Evolutionary conservation across 2,888 invertebrate genomes (phyloP).

Genomic region (Tanypteryx hageni): DNA sequence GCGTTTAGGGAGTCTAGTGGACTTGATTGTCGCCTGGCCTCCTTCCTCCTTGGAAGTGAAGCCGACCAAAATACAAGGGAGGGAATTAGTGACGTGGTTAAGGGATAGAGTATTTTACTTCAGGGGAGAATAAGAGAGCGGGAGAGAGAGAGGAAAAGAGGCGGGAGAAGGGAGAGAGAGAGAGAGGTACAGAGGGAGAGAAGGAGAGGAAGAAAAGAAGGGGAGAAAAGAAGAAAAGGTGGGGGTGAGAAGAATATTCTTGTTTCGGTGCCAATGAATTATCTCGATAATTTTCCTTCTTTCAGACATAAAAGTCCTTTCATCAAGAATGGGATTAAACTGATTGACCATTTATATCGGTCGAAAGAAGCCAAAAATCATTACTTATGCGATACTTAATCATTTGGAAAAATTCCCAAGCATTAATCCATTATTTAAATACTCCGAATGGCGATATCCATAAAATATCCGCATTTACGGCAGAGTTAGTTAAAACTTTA

Average conservation of each 20-base stretch:
- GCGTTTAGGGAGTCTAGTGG: slow-evolving; percentile 10
- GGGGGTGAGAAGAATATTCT: neutral
- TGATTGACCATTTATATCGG: too few relatives aligned
- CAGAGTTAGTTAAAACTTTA: too few relatives aligned
- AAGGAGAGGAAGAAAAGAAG: neutral
- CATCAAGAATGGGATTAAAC: too few relatives aligned
- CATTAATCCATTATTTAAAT: too few relatives aligned
- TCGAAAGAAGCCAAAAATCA: too few relatives aligned
- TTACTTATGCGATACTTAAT: too few relatives aligned
- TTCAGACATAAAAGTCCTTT: neutral
- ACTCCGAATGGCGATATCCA: too few relatives aligned
- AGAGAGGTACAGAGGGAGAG: neutral
- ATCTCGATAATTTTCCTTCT: neutral
- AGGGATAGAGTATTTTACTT: slow-evolving; percentile 47
- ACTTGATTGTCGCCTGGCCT: slow-evolving; percentile 21
- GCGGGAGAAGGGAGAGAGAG: neutral
- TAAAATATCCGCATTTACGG: too few relatives aligned
- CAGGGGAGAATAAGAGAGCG: slow-evolving; percentile 39
- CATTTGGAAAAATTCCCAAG: too few relatives aligned
- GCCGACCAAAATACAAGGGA: slow-evolving; percentile 54
- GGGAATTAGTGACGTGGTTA: slow-evolving; percentile 50
- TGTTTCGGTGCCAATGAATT: neutral
- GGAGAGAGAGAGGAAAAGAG: neutral
- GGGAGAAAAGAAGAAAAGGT: slow-evolving; percentile 18
- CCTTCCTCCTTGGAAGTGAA: slow-evolving; percentile 31